A percentile compares a stretch with the other conserved stretches of the same genome.
phyloP scores from a whole-genome alignment of 2,113 vertebrate species.

The Manacus vitellinus region DNA sequence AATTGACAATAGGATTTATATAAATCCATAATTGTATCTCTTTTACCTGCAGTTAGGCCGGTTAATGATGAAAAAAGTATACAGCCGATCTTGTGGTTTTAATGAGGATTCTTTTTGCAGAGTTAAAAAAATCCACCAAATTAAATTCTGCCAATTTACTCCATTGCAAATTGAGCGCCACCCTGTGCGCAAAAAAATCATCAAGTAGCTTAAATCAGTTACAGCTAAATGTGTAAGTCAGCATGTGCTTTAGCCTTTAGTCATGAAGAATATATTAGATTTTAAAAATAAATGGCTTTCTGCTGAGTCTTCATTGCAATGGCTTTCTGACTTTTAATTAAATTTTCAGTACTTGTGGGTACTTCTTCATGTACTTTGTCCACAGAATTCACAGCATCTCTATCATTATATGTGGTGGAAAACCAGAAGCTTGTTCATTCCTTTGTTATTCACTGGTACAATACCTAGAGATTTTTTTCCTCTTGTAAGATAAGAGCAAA shows the following conservation, averaged over 20 bases:
- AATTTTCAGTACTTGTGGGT: constrained; percentile 84
- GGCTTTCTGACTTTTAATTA: constrained; percentile 94
- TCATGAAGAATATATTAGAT: constrained; percentile 92
- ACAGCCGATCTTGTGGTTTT: constrained; percentile 86
- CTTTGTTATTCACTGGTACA: constrained; percentile 74
- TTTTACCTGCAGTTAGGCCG: constrained; percentile 91
- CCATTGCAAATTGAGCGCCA: constrained; percentile 89
- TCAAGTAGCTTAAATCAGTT: constrained; percentile 88
- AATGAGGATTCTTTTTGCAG: constrained; percentile 95
- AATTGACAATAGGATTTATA: constrained; percentile 97
- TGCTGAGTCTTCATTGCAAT: constrained; percentile 84
- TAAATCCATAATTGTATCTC: constrained; percentile 95
- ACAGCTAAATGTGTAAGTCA: constrained; percentile 92
- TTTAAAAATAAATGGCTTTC: constrained; percentile 95
- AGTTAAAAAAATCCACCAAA: constrained; percentile 96
- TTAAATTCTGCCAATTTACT: constrained; percentile 97
- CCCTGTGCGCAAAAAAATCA: constrained; percentile 88
- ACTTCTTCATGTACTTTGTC: constrained; percentile 77
- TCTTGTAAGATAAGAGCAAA: constrained; percentile 70
- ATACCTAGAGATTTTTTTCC: constrained; percentile 66
- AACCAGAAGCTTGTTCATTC: constrained; percentile 80
- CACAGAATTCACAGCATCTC: constrained; percentile 72
- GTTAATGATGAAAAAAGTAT: constrained; percentile 93
- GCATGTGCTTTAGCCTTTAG: constrained; percentile 87
- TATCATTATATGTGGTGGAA: constrained; percentile 72